phyloP scores from a whole-genome alignment of 2,797 vertebrate species.

The Vireo griseus region DNA sequence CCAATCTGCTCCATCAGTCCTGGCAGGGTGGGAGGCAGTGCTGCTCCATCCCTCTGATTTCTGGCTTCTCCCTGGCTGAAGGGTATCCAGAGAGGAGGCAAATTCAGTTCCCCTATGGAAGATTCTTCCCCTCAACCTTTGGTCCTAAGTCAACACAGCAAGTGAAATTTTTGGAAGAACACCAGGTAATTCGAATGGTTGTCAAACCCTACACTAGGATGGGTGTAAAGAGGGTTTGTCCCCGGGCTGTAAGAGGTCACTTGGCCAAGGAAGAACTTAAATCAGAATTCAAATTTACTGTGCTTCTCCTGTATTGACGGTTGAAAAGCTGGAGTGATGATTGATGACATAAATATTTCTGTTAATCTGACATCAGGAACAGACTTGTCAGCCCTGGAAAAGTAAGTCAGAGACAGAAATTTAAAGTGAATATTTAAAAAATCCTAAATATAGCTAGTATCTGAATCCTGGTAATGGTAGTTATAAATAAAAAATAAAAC shows the following conservation, averaged over 20 bases:
- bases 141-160: neutral
- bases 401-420: neutral
- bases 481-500: neutral
- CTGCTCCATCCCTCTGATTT: neutral
- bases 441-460: neutral
- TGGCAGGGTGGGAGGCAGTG: neutral
- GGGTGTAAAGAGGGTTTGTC: neutral
- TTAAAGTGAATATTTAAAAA: neutral
- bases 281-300: neutral
- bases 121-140: neutral
- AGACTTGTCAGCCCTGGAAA: neutral
- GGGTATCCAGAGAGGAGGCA: neutral
- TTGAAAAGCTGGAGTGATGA: neutral
- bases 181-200: neutral
- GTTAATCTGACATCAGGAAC: neutral
- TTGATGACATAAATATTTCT: neutral
- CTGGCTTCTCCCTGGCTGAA: neutral
- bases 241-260: neutral
- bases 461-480: neutral
- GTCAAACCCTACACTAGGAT: neutral
- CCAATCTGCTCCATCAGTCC: neutral
- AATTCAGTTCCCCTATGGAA: neutral
- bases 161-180: neutral
- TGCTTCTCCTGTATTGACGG: neutral
- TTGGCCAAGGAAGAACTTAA: neutral